A percentile compares a stretch with the other conserved stretches of the same genome.
These are phyloP conservation scores for Drosophila sulfurigaster DNA, from an alignment of 1,140 invertebrate genomes.

Conservation along the genomic window DNA sequence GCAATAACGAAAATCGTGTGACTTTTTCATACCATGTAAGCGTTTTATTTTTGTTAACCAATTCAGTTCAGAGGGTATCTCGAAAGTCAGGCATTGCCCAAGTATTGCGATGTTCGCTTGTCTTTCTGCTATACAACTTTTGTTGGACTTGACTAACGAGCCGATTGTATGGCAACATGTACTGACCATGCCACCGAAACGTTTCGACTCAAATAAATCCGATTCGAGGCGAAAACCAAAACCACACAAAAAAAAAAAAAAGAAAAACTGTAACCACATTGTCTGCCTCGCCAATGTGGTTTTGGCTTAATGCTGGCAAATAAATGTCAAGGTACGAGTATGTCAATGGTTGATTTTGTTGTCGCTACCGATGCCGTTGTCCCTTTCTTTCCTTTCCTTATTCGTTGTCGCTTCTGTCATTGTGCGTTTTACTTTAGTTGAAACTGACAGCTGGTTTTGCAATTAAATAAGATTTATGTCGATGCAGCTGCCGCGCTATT, in stretches of 20 bases:
- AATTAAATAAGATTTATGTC: constrained; percentile 82
- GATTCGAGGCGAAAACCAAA: constrained; percentile 46
- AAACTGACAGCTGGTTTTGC: constrained; percentile 81
- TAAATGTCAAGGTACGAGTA: constrained; percentile 68
- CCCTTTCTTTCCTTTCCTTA: neutral
- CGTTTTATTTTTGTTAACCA: no score
- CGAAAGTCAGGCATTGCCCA: neutral
- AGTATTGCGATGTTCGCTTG: neutral
- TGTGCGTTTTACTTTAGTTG: constrained; percentile 54
- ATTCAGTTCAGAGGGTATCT: neutral
- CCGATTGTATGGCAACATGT: constrained; percentile 35
- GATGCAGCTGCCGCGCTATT: constrained; percentile 38
- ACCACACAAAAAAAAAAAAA: neutral
- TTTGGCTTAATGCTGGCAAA: constrained; percentile 51
- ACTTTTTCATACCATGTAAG: constrained; percentile 12
- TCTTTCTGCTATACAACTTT: neutral
- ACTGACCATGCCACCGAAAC: constrained; percentile 30
- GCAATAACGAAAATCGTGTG: constrained; percentile 22
- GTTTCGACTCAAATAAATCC: constrained; percentile 58
- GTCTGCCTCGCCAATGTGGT: constrained; percentile 10
- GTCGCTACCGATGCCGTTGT: constrained; percentile 8
- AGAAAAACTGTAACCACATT: constrained; percentile 26
- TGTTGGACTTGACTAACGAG: constrained; percentile 57
- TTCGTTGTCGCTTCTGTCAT: constrained; percentile 16
- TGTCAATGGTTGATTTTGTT: constrained; percentile 55